Percentiles rank a stretch among this genome's conserved stretches.
phyloP scores from a whole-genome alignment of 1,140 invertebrate genomes.

The Dinoponera quadriceps region DNA sequence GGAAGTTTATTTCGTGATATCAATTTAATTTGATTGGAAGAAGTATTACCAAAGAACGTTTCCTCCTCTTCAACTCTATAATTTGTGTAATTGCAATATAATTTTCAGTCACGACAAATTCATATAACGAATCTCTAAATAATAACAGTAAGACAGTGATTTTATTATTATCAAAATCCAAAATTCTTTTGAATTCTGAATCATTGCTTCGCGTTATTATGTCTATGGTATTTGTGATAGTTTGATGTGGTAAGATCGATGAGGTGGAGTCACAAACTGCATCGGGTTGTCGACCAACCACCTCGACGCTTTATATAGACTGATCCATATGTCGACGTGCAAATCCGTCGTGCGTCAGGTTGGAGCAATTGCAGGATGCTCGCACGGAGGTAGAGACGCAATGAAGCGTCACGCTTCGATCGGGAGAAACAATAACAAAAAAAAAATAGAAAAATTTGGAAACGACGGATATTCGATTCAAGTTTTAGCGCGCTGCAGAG shows the following conservation, averaged over 20 bases:
- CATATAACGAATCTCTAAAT: neutral
- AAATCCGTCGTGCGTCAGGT: conserved; percentile 54
- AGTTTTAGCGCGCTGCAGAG: conserved; percentile 1
- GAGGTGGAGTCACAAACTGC: conserved; percentile 29
- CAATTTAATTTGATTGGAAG: neutral
- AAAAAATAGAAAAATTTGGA: conserved; percentile 25
- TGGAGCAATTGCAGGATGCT: conserved; percentile 43
- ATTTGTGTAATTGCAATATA: neutral
- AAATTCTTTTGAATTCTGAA: neutral
- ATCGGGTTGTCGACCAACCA: conserved; percentile 36
- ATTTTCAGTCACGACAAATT: neutral
- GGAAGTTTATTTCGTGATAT: neutral
- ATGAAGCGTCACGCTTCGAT: conserved; percentile 44
- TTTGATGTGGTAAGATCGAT: conserved; percentile 36
- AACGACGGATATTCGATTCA: conserved; percentile 23
- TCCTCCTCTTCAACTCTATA: neutral
- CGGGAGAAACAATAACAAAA: conserved; percentile 47
- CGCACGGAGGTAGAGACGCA: conserved; percentile 36
- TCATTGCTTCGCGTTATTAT: neutral
- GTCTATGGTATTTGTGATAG: conserved; percentile 39
- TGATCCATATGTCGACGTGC: conserved; percentile 54
- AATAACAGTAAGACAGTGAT: conserved; percentile 1
- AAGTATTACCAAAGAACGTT: neutral
- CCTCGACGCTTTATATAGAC: conserved; percentile 37
- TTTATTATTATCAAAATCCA: neutral